phyloP scores from a whole-genome alignment of 2,888 invertebrate species.

The Sarcophaga subvicina region DNA sequence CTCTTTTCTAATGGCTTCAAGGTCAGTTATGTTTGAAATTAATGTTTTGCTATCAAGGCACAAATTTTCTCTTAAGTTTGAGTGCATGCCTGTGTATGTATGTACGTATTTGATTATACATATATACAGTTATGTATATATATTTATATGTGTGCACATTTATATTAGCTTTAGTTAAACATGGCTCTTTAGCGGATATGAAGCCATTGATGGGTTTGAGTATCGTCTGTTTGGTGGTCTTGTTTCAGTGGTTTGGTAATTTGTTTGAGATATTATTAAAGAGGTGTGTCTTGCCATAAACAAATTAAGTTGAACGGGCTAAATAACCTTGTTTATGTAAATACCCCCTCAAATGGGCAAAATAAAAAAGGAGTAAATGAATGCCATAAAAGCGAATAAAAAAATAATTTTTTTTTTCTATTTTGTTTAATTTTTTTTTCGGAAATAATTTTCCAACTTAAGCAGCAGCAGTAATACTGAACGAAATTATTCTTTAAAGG shows the following conservation, averaged over 20 bases:
- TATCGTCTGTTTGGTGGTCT: constrained; percentile 24
- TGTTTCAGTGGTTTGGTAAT: constrained; percentile 32
- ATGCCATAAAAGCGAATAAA: background rate
- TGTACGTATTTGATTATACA: background rate
- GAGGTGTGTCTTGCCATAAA: constrained; percentile 61
- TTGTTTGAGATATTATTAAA: constrained; percentile 45
- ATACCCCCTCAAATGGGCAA: background rate
- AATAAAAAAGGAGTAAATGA: constrained; percentile 4
- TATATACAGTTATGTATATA: background rate
- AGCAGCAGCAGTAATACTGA: constrained; percentile 11
- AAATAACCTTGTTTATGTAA: constrained; percentile 47
- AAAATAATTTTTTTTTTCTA: background rate
- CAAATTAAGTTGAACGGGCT: constrained; percentile 44
- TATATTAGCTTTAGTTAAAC: background rate
- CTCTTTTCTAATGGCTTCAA: constrained; percentile 64
- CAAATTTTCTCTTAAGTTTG: constrained; percentile 1
- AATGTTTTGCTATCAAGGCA: constrained; percentile 61
- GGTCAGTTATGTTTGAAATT: constrained; percentile 64
- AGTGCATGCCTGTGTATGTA: constrained; percentile 6
- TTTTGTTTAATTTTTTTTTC: background rate
- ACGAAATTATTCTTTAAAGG: constrained; percentile 21
- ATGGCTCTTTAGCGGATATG: constrained; percentile 16
- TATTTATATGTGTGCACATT: background rate
- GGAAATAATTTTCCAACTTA: constrained; percentile 11
- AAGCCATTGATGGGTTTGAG: constrained; percentile 32